phyloP scores from a whole-genome alignment of 2,113 vertebrate species.

The Macquaria ambigua region DNA sequence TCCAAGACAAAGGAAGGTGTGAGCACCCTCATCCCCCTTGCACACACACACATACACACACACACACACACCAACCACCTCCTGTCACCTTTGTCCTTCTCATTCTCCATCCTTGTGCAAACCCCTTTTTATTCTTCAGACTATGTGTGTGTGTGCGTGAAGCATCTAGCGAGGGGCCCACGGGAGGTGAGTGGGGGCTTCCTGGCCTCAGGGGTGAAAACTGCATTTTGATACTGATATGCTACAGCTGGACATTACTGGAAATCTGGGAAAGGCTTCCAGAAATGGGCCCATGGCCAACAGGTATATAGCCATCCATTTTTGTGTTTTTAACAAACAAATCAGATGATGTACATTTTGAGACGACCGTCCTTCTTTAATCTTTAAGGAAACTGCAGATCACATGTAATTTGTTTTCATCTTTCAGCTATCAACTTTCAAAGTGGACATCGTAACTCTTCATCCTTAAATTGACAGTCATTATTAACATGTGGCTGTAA shows the following conservation, averaged over 20 bases:
- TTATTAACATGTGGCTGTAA: background rate
- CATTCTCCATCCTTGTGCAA: slow-evolving; percentile 19
- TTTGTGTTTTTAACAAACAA: background rate
- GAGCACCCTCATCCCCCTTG: slow-evolving; percentile 25
- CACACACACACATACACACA: slow-evolving; percentile 14
- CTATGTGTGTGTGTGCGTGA: background rate
- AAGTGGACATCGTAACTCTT: background rate
- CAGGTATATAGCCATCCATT: background rate
- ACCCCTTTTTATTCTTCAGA: slow-evolving; percentile 15
- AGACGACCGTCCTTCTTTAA: background rate
- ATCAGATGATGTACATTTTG: too few relatives aligned
- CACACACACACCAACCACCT: slow-evolving; percentile 9
- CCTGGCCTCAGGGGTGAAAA: slow-evolving; percentile 16
- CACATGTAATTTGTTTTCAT: background rate
- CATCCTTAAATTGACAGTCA: background rate
- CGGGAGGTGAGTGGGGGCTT: background rate
- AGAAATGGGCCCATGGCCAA: background rate
- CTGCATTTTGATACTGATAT: slow-evolving; percentile 24
- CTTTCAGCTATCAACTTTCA: background rate
- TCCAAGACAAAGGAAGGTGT: slow-evolving; percentile 80
- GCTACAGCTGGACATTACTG: slow-evolving; percentile 9
- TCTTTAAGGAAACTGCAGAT: background rate
- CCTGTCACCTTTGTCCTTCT: slow-evolving; percentile 25
- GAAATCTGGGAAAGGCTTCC: slow-evolving; percentile 7
- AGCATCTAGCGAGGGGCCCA: slow-evolving; percentile 3